Conservation (phyloP, 2,113 vertebrate species). For the Microtus montanus region DNA sequence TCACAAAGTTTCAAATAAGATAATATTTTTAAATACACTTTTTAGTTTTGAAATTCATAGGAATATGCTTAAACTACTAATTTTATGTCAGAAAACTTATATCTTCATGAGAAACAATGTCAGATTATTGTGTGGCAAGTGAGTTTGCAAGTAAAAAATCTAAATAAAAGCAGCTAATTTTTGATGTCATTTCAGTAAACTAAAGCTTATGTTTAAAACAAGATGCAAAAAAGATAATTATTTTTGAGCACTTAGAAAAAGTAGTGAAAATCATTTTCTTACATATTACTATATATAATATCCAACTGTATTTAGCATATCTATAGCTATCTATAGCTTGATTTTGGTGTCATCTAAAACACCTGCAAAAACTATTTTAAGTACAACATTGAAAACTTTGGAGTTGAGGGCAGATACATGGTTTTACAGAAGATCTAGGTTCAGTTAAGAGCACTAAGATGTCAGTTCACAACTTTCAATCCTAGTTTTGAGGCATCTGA, state of each 20-base stretch:
- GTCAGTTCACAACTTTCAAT: not conserved
- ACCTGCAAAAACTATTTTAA: not conserved
- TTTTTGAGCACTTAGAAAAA: not conserved
- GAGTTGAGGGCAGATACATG: not conserved
- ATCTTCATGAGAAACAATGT: not conserved
- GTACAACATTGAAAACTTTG: not conserved
- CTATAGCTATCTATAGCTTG: not conserved
- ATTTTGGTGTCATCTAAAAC: not conserved
- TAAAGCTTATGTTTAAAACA: not conserved
- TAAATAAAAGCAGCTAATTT: not conserved
- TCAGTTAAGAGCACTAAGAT: not conserved
- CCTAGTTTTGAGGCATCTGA: not conserved
- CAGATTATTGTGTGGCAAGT: conserved; percentile 16
- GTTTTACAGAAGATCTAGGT: not conserved
- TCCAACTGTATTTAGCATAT: not conserved
- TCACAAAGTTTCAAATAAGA: conserved; percentile 16
- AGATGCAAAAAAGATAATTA: not conserved
- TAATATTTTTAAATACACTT: conserved; percentile 26
- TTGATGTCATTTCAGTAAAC: not conserved
- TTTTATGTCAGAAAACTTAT: not conserved
- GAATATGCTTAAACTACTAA: not conserved
- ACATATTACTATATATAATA: not conserved
- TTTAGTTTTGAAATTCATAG: conserved; percentile 21
- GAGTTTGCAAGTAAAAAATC: conserved; percentile 36
- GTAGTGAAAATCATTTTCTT: not conserved